These are phyloP conservation scores for Bactericera cockerelli DNA, from an alignment of 1,140 invertebrate genomes.

Conservation along the genomic window DNA sequence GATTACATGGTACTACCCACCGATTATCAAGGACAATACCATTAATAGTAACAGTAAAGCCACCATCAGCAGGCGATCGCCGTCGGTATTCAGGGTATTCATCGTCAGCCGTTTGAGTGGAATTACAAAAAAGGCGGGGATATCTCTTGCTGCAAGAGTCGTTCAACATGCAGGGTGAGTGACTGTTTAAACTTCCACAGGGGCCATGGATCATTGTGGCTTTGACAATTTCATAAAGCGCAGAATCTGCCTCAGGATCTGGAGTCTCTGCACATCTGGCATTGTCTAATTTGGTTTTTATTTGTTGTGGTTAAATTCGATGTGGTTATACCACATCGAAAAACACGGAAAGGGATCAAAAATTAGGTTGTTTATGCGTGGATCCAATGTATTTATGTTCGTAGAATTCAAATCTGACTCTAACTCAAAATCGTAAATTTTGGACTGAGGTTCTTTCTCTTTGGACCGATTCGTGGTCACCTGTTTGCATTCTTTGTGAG, in stretches of 20 bases:
- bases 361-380: too few relatives aligned
- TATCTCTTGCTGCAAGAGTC: conserved; percentile 32
- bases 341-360: too few relatives aligned
- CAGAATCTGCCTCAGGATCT: conserved; percentile 29
- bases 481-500: too few relatives aligned
- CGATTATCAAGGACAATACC: conserved; percentile 28
- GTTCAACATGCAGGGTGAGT: conserved; percentile 33
- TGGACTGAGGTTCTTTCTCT: too few relatives aligned
- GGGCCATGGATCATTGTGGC: conserved; percentile 38
- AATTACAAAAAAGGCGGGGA: conserved; percentile 24
- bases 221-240: conserved; percentile 28
- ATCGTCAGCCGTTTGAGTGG: conserved; percentile 27
- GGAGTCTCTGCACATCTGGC: conserved; percentile 39
- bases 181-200: conserved; percentile 31
- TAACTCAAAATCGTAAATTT: too few relatives aligned
- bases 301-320: too few relatives aligned
- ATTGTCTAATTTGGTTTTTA: too few relatives aligned
- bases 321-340: too few relatives aligned
- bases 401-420: too few relatives aligned
- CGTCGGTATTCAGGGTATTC: conserved; percentile 28
- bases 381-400: too few relatives aligned
- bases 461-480: too few relatives aligned
- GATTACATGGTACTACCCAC: conserved; percentile 29
- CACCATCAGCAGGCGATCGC: conserved; percentile 17
- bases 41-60: conserved; percentile 15